phyloP scores from a whole-genome alignment of 2,113 vertebrate genomes.

The Melanocharis versteri region DNA sequence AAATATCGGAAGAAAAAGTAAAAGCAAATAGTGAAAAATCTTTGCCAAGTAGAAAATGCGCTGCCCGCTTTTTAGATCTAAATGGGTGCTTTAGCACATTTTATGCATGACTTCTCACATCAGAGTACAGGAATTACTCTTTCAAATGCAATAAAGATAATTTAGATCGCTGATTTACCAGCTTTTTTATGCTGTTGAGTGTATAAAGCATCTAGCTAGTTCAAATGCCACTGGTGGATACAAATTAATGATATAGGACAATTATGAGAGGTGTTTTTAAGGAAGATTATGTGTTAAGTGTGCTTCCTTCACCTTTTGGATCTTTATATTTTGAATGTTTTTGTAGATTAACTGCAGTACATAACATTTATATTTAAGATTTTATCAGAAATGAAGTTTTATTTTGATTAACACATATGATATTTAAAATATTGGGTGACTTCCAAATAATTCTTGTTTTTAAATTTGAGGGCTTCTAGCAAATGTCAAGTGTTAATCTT shows the following conservation, averaged over 20 bases:
- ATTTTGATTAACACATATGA: slow-evolving; percentile 7
- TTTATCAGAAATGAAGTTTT: not conserved
- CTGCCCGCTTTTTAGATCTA: not conserved
- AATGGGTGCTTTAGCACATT: not conserved
- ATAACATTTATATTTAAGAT: not conserved
- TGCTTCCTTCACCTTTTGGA: not conserved
- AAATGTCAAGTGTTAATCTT: slow-evolving; percentile 67
- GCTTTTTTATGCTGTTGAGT: not conserved
- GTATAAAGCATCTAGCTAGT: not conserved
- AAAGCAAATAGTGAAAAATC: not conserved
- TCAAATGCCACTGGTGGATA: not conserved
- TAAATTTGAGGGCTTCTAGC: slow-evolving; percentile 24
- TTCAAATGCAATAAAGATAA: not conserved
- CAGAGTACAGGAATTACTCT: not conserved
- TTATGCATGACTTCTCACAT: not conserved
- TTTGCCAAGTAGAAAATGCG: not conserved
- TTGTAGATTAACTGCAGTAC: not conserved
- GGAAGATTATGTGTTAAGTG: not conserved
- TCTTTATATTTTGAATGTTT: not conserved
- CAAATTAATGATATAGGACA: not conserved
- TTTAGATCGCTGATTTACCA: not conserved
- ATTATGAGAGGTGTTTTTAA: not conserved
- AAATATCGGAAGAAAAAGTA: not conserved
- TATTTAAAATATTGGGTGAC: slow-evolving; percentile 26
- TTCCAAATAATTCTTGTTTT: slow-evolving; percentile 31